Percentiles rank a stretch among this genome's conserved stretches.
These are phyloP conservation scores for Agriopis aurantiaria DNA, from an alignment of 2,888 invertebrate species.

Conservation along the genomic window DNA sequence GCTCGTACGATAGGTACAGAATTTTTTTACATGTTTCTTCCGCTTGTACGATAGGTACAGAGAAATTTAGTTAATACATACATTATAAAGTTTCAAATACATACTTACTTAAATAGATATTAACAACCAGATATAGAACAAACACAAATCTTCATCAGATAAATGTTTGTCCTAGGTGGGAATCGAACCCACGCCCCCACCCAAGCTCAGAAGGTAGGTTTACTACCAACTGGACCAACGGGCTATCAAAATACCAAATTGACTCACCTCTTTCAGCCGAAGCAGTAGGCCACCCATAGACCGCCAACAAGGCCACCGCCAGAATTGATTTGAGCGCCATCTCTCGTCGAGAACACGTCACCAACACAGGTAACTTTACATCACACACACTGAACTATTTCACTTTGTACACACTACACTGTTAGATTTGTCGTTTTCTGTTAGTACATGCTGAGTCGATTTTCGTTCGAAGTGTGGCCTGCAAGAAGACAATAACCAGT, in stretches of 20 bases:
- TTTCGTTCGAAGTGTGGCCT: conserved; percentile 54
- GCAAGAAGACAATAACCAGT: conserved; percentile 36
- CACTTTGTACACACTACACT: conserved; percentile 28
- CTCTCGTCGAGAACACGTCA: conserved; percentile 47
- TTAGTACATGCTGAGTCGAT: conserved; percentile 56
- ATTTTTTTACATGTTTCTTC: too few species aligned
- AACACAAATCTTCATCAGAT: too few species aligned
- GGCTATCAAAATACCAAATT: background rate
- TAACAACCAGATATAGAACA: too few species aligned
- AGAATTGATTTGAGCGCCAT: conserved; percentile 61
- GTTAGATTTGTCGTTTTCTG: conserved; percentile 38
- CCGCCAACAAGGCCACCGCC: conserved; percentile 53
- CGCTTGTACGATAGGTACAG: too few species aligned
- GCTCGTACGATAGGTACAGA: too few species aligned
- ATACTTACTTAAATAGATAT: too few species aligned
- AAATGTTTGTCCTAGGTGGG: too few species aligned
- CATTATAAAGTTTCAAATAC: too few species aligned
- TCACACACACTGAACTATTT: conserved; percentile 53
- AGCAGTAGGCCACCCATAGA: conserved; percentile 51
- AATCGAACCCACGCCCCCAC: too few species aligned
- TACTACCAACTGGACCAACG: too few species aligned
- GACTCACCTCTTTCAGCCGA: conserved; percentile 61
- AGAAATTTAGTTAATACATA: too few species aligned
- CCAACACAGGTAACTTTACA: conserved; percentile 52
- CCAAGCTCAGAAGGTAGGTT: too few species aligned